phyloP scores from a whole-genome alignment of 2,888 invertebrate species.

The Scelioninae gen. 1 region DNA sequence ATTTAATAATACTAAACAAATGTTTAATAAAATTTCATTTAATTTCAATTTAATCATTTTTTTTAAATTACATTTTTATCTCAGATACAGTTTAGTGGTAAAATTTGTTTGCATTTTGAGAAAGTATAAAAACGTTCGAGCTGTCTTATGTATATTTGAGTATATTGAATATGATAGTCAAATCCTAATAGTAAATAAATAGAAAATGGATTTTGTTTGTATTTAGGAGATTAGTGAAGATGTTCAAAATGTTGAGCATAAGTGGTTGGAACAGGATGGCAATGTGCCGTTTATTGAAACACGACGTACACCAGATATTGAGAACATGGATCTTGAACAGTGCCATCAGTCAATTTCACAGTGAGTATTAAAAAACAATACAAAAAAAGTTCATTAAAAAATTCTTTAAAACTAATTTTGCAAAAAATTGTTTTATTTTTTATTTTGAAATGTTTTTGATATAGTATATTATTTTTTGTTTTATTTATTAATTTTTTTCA shows the following conservation, averaged over 20 bases:
- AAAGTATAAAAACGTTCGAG: not conserved
- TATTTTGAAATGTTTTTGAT: no score
- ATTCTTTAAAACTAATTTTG: no score
- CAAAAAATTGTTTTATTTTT: no score
- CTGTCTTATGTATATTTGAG: not conserved
- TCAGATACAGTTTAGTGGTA: no score
- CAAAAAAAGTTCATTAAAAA: not conserved
- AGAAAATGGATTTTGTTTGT: slow-evolving; percentile 1
- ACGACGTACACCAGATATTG: slow-evolving; percentile 90
- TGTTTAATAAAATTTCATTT: no score
- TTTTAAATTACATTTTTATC: no score
- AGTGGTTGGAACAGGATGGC: slow-evolving; percentile 88
- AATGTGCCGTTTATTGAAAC: slow-evolving; percentile 87
- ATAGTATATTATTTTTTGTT: no score
- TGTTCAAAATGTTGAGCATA: slow-evolving; percentile 86
- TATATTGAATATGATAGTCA: not conserved
- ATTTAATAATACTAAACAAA: not conserved
- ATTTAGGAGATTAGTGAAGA: slow-evolving; percentile 87
- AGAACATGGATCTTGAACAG: slow-evolving; percentile 92
- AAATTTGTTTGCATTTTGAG: no score
- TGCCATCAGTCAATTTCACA: slow-evolving; percentile 92
- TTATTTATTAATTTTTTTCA: no score
- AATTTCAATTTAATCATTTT: no score
- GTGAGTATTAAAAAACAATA: slow-evolving; percentile 85
- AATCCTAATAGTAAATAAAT: not conserved